Evolutionary conservation across 1,140 invertebrate genomes (phyloP).

Genomic region (Brachionus plicatilis): DNA sequence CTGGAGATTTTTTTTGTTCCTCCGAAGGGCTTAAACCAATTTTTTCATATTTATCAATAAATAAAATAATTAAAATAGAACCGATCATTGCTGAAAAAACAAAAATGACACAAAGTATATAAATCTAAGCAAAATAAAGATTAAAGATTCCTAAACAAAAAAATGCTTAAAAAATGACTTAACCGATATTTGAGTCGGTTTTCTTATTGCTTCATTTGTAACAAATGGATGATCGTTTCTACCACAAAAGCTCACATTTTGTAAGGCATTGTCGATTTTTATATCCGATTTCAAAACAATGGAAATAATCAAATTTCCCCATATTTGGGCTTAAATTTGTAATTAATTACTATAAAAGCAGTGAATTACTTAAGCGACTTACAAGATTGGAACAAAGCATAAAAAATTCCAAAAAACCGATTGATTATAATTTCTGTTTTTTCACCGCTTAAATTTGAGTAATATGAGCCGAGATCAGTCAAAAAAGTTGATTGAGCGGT

Average conservation of each 20-base stretch:
- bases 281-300: conserved; percentile 63
- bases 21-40: neutral
- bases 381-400: conserved; percentile 82
- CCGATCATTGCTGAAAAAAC: conserved; percentile 76
- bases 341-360: neutral
- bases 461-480: conserved; percentile 79
- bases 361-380: neutral
- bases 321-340: conserved; percentile 45
- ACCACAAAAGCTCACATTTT: neutral
- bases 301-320: conserved; percentile 91
- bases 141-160: neutral
- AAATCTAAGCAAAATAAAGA: conserved; percentile 33
- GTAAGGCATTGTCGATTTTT: neutral
- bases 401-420: conserved; percentile 94
- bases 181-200: conserved; percentile 41
- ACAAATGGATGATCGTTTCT: neutral
- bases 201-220: conserved; percentile 20
- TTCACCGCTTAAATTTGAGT: conserved; percentile 57
- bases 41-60: conserved; percentile 67
- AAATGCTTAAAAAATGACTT: neutral
- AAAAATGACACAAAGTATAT: conserved; percentile 78
- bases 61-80: conserved; percentile 73
- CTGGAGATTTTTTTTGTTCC: conserved; percentile 31
- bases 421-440: conserved; percentile 81
- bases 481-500: conserved; percentile 89